Evolutionary conservation across 2,888 invertebrate species (phyloP).

Genomic region (Eristalinus aeneus): DNA sequence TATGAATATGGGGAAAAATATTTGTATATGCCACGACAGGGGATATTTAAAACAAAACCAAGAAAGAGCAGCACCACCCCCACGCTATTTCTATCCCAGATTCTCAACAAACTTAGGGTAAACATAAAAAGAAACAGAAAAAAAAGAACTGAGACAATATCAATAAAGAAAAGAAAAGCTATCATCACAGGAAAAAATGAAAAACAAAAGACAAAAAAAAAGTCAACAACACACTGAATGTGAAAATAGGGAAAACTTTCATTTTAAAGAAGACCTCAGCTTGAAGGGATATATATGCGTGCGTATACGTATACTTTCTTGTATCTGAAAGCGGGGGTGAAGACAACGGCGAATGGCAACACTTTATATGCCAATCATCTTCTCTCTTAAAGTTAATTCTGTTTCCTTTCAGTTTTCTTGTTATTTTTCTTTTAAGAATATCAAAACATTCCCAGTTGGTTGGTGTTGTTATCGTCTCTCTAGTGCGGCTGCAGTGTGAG

Average conservation of each 20-base stretch:
- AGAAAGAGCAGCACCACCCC: neutral
- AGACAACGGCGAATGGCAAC: constrained; percentile 14
- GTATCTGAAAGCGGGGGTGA: neutral
- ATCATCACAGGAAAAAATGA: constrained; percentile 29
- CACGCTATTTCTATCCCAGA: constrained; percentile 6
- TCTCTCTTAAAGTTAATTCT: constrained; percentile 25
- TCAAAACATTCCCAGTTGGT: constrained; percentile 26
- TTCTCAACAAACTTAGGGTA: constrained; percentile 38
- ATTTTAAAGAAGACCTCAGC: constrained; percentile 37
- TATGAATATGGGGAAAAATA: neutral
- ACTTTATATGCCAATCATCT: constrained; percentile 46
- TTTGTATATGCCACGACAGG: neutral
- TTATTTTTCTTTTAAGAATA: constrained; percentile 10
- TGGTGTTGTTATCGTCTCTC: constrained; percentile 3
- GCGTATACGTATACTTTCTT: neutral
- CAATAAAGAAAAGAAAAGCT: constrained; percentile 43
- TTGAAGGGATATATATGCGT: constrained; percentile 15
- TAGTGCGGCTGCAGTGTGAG: constrained; percentile 27
- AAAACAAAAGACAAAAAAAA: neutral
- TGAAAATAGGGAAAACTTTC: constrained; percentile 54
- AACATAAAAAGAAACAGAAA: constrained; percentile 13
- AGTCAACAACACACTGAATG: constrained; percentile 9
- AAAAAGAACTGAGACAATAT: constrained; percentile 27
- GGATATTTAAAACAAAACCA: constrained; percentile 21
- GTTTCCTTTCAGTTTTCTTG: constrained; percentile 9